Percentiles rank a stretch among this genome's conserved stretches.
phyloP scores from a whole-genome alignment of 2,113 vertebrate species.

The Gasterosteus aculeatus region DNA sequence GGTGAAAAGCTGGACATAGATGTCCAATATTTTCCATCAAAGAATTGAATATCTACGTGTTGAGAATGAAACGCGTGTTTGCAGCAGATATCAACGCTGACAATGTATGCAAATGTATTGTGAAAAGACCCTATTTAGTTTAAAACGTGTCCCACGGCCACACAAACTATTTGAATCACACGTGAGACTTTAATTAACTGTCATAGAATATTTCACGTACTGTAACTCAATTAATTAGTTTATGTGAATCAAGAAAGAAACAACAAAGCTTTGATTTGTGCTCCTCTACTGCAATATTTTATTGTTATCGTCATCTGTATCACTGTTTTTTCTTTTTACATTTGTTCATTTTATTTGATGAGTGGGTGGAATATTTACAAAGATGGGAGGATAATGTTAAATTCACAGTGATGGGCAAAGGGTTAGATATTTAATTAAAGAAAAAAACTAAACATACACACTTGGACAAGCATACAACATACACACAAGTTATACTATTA shows the following conservation, averaged over 20 bases:
- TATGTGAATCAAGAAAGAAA: slow-evolving; percentile 45
- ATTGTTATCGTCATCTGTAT: slow-evolving; percentile 81
- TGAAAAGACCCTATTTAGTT: neutral
- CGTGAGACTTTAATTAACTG: neutral
- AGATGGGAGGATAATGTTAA: slow-evolving; percentile 78
- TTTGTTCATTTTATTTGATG: slow-evolving; percentile 79
- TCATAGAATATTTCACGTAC: neutral
- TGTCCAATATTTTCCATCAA: neutral
- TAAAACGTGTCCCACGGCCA: neutral
- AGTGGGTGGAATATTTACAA: slow-evolving; percentile 80
- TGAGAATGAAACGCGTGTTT: neutral
- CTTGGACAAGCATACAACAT: slow-evolving; percentile 29
- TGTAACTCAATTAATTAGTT: neutral
- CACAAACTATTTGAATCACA: slow-evolving; percentile 6
- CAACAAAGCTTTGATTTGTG: slow-evolving; percentile 56
- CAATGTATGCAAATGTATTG: neutral
- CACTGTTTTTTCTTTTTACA: slow-evolving; percentile 80
- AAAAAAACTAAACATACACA: slow-evolving; percentile 43
- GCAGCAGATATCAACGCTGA: neutral
- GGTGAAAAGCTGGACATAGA: neutral
- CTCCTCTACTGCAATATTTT: slow-evolving; percentile 84
- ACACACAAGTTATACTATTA: slow-evolving; percentile 41
- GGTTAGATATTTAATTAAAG: slow-evolving; percentile 73
- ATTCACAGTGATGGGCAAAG: slow-evolving; percentile 83
- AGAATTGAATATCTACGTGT: neutral